Conservation (phyloP, 1,140 invertebrate species). For the Uloborus diversus region DNA sequence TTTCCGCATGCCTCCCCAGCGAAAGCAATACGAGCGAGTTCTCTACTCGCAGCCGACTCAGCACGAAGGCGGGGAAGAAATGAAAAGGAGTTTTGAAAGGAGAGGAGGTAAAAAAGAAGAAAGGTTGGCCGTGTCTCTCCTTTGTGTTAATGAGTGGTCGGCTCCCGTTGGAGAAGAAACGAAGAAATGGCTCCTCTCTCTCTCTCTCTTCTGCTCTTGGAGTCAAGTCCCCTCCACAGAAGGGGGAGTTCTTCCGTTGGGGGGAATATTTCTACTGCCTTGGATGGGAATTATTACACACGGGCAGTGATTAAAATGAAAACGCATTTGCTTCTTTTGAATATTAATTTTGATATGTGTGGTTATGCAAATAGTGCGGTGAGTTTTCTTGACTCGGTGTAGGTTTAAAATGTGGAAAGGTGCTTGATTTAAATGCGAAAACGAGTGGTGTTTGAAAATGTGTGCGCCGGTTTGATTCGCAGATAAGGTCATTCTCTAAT, state of each 20-base stretch:
- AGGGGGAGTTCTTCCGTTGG: background rate
- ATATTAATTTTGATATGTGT: background rate
- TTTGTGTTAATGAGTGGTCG: slow-evolving; percentile 51
- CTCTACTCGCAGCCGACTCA: slow-evolving; percentile 1
- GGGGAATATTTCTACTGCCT: no score
- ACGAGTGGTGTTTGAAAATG: no score
- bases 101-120: slow-evolving; percentile 34
- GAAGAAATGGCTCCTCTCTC: slow-evolving; percentile 24
- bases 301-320: slow-evolving; percentile 3
- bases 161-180: slow-evolving; percentile 1
- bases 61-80: background rate
- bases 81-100: slow-evolving; percentile 30
- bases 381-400: background rate
- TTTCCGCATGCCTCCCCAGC: no score
- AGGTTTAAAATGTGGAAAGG: no score
- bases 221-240: background rate
- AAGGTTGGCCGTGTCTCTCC: slow-evolving; percentile 11
- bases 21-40: no score
- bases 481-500: no score
- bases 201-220: background rate
- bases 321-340: background rate
- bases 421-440: no score
- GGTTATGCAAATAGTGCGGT: background rate
- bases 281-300: background rate
- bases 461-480: no score